Conservation (phyloP, 2,113 vertebrate genomes). For the Capreolus pygargus region DNA sequence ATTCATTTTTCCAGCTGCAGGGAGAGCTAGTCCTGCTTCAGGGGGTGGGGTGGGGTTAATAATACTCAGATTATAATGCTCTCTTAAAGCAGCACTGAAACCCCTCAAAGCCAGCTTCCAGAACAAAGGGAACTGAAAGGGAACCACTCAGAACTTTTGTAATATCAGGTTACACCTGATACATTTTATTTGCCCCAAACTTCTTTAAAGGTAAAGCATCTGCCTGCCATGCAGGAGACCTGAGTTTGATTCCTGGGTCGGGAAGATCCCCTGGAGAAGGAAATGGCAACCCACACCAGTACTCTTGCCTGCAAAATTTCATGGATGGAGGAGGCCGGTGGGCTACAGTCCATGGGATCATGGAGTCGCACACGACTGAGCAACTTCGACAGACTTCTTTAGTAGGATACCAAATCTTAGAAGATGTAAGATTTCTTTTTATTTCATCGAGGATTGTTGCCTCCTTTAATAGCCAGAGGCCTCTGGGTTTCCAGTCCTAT, state of each 20-base stretch:
- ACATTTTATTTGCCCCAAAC: neutral
- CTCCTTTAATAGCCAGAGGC: neutral
- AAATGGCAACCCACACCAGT: neutral
- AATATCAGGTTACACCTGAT: neutral
- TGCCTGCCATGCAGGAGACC: neutral
- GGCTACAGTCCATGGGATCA: neutral
- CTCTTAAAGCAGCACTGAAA: constrained; percentile 66
- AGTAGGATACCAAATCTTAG: neutral
- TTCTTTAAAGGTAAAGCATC: neutral
- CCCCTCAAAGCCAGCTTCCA: neutral
- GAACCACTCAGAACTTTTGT: neutral
- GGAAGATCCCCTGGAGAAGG: neutral
- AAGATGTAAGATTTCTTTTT: neutral
- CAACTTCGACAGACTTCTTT: neutral
- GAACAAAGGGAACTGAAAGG: neutral
- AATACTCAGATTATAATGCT: constrained; percentile 64
- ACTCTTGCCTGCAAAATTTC: neutral
- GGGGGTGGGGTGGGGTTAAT: constrained; percentile 64
- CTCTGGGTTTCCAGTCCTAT: neutral
- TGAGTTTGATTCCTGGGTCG: neutral
- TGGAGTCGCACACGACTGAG: neutral
- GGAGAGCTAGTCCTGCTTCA: constrained; percentile 50
- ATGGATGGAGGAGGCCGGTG: neutral
- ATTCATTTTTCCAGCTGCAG: constrained; percentile 51
- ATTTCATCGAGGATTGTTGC: neutral